phyloP scores from a whole-genome alignment of 2,888 invertebrate species.

The Phoronis australis region DNA sequence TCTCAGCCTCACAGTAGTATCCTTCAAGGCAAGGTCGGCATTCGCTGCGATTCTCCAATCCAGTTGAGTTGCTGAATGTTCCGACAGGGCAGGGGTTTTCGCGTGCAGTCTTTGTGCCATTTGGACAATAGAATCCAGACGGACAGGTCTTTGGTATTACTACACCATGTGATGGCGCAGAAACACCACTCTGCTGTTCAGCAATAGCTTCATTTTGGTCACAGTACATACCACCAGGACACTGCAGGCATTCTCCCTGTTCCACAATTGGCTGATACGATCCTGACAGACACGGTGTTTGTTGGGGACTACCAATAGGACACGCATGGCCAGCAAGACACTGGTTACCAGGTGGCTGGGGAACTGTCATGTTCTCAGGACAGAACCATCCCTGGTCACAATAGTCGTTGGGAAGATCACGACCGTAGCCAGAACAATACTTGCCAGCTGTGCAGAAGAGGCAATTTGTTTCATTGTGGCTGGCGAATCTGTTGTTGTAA shows the following conservation, averaged over 20 bases:
- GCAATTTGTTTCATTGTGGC: conserved; percentile 34
- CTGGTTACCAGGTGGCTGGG: conserved; percentile 26
- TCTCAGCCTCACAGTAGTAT: conserved; percentile 31
- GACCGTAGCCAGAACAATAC: conserved; percentile 41
- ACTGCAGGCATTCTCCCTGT: conserved; percentile 32
- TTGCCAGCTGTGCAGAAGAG: conserved; percentile 38
- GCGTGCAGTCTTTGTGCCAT: conserved; percentile 28
- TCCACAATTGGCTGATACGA: conserved; percentile 42
- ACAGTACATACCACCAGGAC: conserved; percentile 49
- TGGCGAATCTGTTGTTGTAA: conserved; percentile 36
- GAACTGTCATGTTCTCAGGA: conserved; percentile 38
- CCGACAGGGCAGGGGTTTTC: conserved; percentile 34
- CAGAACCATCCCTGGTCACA: conserved; percentile 47
- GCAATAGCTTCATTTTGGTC: conserved; percentile 19
- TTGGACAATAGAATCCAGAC: conserved; percentile 38
- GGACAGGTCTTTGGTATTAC: conserved; percentile 43
- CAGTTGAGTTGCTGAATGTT: conserved; percentile 40
- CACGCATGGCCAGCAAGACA: conserved; percentile 50
- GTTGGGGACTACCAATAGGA: conserved; percentile 36
- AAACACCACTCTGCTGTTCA: too few relatives aligned
- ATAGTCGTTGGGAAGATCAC: conserved; percentile 27
- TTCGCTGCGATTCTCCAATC: conserved; percentile 22
- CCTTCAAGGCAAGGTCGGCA: conserved; percentile 38
- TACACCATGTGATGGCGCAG: too few relatives aligned
- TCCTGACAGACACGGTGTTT: conserved; percentile 48